Conservation (phyloP, 2,797 vertebrate species). For the Danionella dracula region DNA sequence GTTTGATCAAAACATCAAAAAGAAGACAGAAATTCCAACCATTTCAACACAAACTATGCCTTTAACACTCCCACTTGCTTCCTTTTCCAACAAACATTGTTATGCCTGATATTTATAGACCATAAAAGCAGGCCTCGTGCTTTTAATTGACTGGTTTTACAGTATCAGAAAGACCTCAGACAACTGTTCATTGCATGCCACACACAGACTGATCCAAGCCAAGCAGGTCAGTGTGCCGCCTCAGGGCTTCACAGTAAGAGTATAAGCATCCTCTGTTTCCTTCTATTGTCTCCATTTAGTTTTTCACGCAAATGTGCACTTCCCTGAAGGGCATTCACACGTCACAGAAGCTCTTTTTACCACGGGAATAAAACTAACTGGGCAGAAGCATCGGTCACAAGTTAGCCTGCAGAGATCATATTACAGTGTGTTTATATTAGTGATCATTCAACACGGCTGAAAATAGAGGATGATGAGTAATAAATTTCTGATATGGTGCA, state of each 20-base stretch:
- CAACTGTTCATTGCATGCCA: conserved; percentile 55
- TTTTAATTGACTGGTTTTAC: conserved; percentile 39
- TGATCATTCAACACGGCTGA: neutral
- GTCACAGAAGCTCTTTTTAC: neutral
- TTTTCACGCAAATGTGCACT: neutral
- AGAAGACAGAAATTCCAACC: neutral
- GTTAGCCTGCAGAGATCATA: neutral
- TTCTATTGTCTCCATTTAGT: conserved; percentile 14
- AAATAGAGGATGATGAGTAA: neutral
- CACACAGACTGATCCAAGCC: conserved; percentile 39
- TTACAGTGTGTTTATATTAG: neutral
- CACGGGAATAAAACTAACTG: neutral
- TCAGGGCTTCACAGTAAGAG: conserved; percentile 52
- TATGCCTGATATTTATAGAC: conserved; percentile 62
- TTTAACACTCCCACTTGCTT: conserved; percentile 48
- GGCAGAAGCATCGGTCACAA: neutral
- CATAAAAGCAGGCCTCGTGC: conserved; percentile 51
- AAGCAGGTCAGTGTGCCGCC: conserved; percentile 36
- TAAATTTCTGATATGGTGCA: neutral
- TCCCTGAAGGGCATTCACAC: neutral
- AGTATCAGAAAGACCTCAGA: conserved; percentile 44
- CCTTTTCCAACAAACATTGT: conserved; percentile 45
- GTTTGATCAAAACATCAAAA: too few species aligned
- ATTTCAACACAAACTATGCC: conserved; percentile 54
- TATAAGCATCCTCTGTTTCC: conserved; percentile 1